Conservation (phyloP, 2,888 invertebrate genomes). For the Lamproptera curius region DNA sequence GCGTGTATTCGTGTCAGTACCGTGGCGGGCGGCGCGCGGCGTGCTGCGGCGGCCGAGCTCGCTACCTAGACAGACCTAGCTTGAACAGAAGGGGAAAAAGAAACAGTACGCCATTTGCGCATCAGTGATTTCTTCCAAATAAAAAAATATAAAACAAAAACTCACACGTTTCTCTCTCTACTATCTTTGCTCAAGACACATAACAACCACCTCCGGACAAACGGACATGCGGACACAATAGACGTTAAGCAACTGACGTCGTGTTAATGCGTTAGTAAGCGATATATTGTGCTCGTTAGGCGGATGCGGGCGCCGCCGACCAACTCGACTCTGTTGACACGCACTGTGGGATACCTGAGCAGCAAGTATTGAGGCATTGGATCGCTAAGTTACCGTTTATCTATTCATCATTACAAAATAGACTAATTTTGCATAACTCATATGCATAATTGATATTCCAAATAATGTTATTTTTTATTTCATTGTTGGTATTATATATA, state of each 20-base stretch:
- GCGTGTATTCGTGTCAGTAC: constrained; percentile 58
- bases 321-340: constrained; percentile 1
- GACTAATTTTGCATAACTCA: too few species aligned
- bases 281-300: constrained; percentile 4
- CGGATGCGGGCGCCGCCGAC: background rate
- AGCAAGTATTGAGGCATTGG: too few species aligned
- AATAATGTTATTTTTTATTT: too few species aligned
- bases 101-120: constrained; percentile 73
- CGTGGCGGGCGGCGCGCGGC: constrained; percentile 61
- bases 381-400: too few species aligned
- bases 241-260: constrained; percentile 17
- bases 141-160: constrained; percentile 36
- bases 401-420: too few species aligned
- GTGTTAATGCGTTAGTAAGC: constrained; percentile 14
- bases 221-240: constrained; percentile 17
- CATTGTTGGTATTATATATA: too few species aligned
- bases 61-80: constrained; percentile 79
- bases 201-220: constrained; percentile 18
- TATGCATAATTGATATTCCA: too few species aligned
- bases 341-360: too few species aligned
- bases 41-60: constrained; percentile 56
- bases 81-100: constrained; percentile 76
- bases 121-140: constrained; percentile 74
- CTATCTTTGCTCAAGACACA: constrained; percentile 1
- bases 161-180: constrained; percentile 20